Evolutionary conservation across 2,888 invertebrate genomes (phyloP), one percentile per base, ranked within the genome.

Genomic region (Homarus gammarus): DNA sequence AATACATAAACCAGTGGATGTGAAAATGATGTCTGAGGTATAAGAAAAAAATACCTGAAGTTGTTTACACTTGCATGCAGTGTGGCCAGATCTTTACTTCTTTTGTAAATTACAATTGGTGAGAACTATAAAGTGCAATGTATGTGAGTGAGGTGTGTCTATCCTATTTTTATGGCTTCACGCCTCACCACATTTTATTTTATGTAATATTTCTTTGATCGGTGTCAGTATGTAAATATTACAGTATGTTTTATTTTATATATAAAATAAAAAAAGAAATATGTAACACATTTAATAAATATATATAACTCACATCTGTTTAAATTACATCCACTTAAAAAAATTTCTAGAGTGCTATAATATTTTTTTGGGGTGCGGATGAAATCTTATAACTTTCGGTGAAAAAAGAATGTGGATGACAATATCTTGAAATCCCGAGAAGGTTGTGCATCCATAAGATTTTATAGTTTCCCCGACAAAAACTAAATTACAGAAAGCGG

Each of bases 401-500:
- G 38, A n/a, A 79, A 78, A 78, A 56, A 56, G 38, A 64, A 44
- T 61, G 79, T 49, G 56, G 79, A 38, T 64, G 56, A 79, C 56
- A 79, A 51, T 79, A 64, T 64, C 79, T 79, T 27, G 64, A 79
- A 79, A 38, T 64, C 51, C 61, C n/a, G 31, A 78, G 79, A 36
- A 64, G 79, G 38, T 36, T 61, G 27, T 12, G 40, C 61, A 10
- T 61, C 79, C 79, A 61, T 61, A 73, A 61, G 61, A 49, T 68
- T 51, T 75, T 49, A 64, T 33, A 82, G 87, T 61, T 3, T 64
- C 72, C 87, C 87, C 51, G 31, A n/a, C 15, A 87, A 87, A 49
- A 82, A 64, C 31, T 36, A 44, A 75, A 64, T 75, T 73, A 75
- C 75, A 79, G 86, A 86, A 68, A 86, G 72, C 79, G 86, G 86